A percentile compares a stretch with the other conserved stretches of the same genome.
Conservation (phyloP, 2,888 invertebrate genomes). For the Pilophorus perplexus region DNA sequence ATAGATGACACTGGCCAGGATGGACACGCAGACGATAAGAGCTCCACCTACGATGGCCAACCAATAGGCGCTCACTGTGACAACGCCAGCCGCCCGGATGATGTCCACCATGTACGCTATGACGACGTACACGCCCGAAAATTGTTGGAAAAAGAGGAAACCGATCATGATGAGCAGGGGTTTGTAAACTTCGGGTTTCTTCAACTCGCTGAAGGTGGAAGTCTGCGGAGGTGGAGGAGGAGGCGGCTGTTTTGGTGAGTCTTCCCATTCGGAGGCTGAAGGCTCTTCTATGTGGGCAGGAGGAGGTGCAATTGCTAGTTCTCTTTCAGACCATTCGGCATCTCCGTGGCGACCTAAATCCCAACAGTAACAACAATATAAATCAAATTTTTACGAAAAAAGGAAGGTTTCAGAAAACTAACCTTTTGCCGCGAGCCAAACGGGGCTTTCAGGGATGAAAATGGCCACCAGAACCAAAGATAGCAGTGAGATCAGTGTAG, state of each 20-base stretch:
- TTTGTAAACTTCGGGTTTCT: constrained; percentile 51
- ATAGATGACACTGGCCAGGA: constrained; percentile 51
- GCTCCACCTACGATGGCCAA: constrained; percentile 48
- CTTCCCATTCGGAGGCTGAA: constrained; percentile 42
- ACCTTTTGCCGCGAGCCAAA: constrained; percentile 57
- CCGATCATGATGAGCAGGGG: constrained; percentile 56
- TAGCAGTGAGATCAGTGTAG: constrained; percentile 53
- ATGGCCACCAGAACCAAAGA: constrained; percentile 53
- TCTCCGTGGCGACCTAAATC: constrained; percentile 52
- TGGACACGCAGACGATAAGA: constrained; percentile 47
- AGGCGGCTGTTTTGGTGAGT: constrained; percentile 30
- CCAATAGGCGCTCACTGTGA: constrained; percentile 50
- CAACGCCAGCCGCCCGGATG: constrained; percentile 49
- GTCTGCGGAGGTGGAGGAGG: constrained; percentile 48
- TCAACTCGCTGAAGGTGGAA: constrained; percentile 44
- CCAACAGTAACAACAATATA: neutral
- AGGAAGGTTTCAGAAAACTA: neutral
- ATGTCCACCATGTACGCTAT: constrained; percentile 60
- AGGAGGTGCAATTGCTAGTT: constrained; percentile 47
- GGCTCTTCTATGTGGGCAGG: constrained; percentile 40
- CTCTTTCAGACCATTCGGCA: constrained; percentile 52
- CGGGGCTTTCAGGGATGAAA: constrained; percentile 58
- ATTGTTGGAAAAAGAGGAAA: constrained; percentile 61
- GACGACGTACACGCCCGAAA: constrained; percentile 59
- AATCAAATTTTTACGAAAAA: neutral